Evolutionary conservation across 2,888 invertebrate species (phyloP).

Genomic region (Nephrocerus scutellatus): DNA sequence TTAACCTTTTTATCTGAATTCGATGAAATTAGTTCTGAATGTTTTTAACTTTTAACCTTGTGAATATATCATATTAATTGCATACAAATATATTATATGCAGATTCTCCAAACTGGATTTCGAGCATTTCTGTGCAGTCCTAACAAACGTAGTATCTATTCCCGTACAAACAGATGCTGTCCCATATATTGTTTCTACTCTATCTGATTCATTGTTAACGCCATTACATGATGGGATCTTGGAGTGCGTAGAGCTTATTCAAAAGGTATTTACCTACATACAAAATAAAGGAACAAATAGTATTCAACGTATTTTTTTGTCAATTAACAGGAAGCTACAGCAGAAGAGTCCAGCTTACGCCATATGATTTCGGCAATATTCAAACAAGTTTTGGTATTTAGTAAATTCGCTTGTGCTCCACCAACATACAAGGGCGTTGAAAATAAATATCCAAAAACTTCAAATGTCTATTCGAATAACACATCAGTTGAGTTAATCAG

Average conservation of each 20-base stretch:
- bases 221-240: conserved; percentile 78
- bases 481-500: conserved; percentile 64
- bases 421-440: conserved; percentile 47
- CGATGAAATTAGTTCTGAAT: no score
- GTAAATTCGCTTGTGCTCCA: conserved; percentile 64
- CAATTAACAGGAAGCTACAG: conserved; percentile 51
- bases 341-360: conserved; percentile 53
- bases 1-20: no score
- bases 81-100: conserved; percentile 6
- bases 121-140: conserved; percentile 66
- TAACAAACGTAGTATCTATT: conserved; percentile 70
- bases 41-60: not conserved
- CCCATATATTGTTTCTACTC: conserved; percentile 72
- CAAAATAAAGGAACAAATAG: not conserved
- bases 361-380: conserved; percentile 64
- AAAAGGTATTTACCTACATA: conserved; percentile 57
- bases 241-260: conserved; percentile 79
- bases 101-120: conserved; percentile 58
- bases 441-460: conserved; percentile 50
- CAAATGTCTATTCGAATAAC: conserved; percentile 38
- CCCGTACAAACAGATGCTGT: conserved; percentile 75
- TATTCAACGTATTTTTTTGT: not conserved
- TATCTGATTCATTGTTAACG: conserved; percentile 72
- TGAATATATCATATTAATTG: not conserved
- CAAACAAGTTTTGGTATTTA: conserved; percentile 58